A percentile compares a stretch with the other conserved stretches of the same genome.
phyloP scores from a whole-genome alignment of 1,140 invertebrate species.

The Zaprionus africanus region DNA sequence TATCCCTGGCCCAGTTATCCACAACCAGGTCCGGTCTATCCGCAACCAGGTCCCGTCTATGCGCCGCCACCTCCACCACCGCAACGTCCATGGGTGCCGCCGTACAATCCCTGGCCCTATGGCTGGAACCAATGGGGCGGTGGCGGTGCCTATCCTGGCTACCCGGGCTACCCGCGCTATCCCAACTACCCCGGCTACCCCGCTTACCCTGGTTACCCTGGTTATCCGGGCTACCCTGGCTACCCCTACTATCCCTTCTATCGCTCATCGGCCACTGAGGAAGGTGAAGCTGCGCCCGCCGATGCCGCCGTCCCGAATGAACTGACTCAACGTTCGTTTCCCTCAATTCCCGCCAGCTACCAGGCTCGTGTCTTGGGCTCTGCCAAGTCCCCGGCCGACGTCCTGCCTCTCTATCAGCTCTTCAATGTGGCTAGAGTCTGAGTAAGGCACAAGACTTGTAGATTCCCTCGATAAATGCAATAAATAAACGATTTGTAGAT shows the following conservation, averaged over 20 bases:
- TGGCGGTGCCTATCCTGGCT: slow-evolving; percentile 33
- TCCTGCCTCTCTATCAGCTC: slow-evolving; percentile 65
- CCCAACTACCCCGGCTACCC: slow-evolving; percentile 37
- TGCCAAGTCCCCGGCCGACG: slow-evolving; percentile 43
- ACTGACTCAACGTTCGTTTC: slow-evolving; percentile 25
- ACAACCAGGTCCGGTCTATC: slow-evolving; percentile 9
- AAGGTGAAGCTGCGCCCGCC: slow-evolving; percentile 32
- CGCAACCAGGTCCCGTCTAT: too few species aligned
- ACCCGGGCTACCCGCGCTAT: slow-evolving; percentile 34
- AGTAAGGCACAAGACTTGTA: neutral
- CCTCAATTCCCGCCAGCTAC: slow-evolving; percentile 52
- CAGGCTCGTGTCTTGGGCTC: slow-evolving; percentile 52
- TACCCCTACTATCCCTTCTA: slow-evolving; percentile 47
- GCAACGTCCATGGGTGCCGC: slow-evolving; percentile 35
- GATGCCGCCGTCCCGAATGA: slow-evolving; percentile 5
- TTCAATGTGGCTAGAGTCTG: slow-evolving; percentile 59
- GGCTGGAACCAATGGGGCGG: slow-evolving; percentile 36
- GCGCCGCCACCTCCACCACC: slow-evolving; percentile 38
- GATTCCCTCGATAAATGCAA: neutral
- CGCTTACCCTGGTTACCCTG: slow-evolving; percentile 19
- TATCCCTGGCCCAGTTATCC: slow-evolving; percentile 48
- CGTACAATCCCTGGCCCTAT: slow-evolving; percentile 54
- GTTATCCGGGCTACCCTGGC: slow-evolving; percentile 21
- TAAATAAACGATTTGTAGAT: neutral
- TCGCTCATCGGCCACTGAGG: slow-evolving; percentile 48